Evolutionary conservation across 2,113 vertebrate species (phyloP).

Genomic region (Boulengeromyrus knoepffleri): DNA sequence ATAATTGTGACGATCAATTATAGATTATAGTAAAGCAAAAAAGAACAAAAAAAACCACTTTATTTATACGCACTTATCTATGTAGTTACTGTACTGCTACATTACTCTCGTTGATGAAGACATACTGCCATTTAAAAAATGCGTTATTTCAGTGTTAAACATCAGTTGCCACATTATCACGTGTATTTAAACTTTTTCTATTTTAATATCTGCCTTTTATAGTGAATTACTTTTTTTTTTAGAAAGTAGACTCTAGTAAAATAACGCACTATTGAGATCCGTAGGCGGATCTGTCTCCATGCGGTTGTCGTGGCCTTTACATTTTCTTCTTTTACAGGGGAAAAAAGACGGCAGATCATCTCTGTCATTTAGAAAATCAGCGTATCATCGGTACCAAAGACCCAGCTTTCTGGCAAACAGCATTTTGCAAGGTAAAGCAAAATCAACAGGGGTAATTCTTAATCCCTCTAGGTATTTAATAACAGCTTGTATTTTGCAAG

Average conservation of each 20-base stretch:
- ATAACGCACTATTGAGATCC: background rate
- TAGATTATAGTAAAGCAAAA: background rate
- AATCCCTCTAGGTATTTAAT: background rate
- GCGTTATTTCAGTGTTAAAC: background rate
- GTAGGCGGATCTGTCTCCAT: background rate
- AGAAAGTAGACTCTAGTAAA: background rate
- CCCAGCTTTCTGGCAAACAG: constrained; percentile 55
- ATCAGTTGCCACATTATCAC: background rate
- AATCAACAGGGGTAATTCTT: background rate
- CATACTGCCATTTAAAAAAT: background rate
- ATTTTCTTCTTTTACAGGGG: constrained; percentile 49
- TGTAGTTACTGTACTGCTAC: background rate
- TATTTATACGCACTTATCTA: background rate
- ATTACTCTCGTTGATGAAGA: background rate
- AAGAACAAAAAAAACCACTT: background rate
- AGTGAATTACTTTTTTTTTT: background rate
- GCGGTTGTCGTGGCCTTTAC: background rate
- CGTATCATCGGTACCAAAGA: constrained; percentile 54
- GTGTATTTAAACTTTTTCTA: background rate
- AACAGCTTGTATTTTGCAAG: background rate
- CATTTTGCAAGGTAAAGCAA: constrained; percentile 58
- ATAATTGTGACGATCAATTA: background rate
- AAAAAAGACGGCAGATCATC: constrained; percentile 53
- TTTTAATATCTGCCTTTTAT: background rate
- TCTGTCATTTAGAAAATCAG: constrained; percentile 46